Percentiles rank a stretch among this genome's conserved stretches.
Conservation (phyloP, 2,113 vertebrate genomes). For the Ictalurus furcatus region DNA sequence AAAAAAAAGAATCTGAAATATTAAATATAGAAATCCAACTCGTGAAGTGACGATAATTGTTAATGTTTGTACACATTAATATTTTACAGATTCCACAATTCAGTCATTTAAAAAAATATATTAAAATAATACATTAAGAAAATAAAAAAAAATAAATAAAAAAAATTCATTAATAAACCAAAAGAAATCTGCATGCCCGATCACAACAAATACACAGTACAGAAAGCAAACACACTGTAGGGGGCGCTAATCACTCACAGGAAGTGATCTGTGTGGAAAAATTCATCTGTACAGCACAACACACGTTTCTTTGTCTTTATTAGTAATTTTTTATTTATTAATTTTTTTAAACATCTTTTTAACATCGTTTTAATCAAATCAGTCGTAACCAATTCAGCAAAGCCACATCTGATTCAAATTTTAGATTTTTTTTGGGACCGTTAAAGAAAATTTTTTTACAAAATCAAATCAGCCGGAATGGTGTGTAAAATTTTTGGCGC, state of each 20-base stretch:
- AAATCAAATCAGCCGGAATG: conserved; percentile 6
- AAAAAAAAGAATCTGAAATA: too few relatives aligned
- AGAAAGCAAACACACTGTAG: conserved; percentile 25
- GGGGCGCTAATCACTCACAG: conserved; percentile 35
- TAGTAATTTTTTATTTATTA: neutral
- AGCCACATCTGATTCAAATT: neutral
- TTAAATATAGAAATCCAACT: neutral
- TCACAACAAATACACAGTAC: neutral
- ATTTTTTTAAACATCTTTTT: neutral
- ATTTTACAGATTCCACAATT: neutral
- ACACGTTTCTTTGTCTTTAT: neutral
- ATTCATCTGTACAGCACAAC: neutral
- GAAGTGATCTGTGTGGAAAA: conserved; percentile 10
- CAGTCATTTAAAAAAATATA: neutral
- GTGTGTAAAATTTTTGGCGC: conserved; percentile 10
- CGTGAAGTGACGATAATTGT: neutral
- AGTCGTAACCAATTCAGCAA: neutral
- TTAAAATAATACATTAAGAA: neutral
- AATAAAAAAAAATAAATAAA: neutral
- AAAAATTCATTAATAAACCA: neutral
- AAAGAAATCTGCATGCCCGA: neutral
- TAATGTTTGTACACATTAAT: neutral
- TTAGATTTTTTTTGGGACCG: neutral
- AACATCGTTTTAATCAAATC: neutral
- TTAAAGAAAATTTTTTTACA: neutral